Base-by-base conservation (phyloP, 2,888 invertebrate genomes). In the Empis stercorea region DNA sequence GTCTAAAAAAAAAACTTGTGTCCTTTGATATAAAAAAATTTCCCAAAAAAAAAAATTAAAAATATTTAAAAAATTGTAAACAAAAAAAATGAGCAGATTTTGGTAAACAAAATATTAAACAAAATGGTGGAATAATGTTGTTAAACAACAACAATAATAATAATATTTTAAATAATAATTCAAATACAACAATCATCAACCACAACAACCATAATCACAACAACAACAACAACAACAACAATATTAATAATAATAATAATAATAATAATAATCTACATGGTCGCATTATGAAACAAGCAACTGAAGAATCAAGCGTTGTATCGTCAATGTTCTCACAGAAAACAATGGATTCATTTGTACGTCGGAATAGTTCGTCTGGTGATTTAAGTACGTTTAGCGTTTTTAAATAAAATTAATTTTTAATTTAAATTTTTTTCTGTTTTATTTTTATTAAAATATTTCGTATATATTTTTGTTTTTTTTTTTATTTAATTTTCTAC, bases 341-440 rank as follows among this genome's bases (percentile, higher is more conserved):
- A 59, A 72, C 73, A 48, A 78, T 84, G 55, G 84, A 84, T 55
- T 38, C 37, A 38, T 82, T 80, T 65, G 79, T 80, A 34, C 66
- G 83, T 46, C 70, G 84, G 49, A 84, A 82, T 71, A 84, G 83
- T 70, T 40, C 40, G n/a, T 83, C 82, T 57, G 80, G 81, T 17
- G 84, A 84, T 65, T 74, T 83, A 53, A 80, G 80, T 80, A 70
- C 73, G 79, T 76, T 52, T n/a, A 27, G 23, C 9, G 20, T 20
- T 20, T 20, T 20, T 20, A 20, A 20, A 20, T 4, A 27, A 6
- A 27, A 27, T 27, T 27, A 27, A 6, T 27, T 27, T 27, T 27
- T 27, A 20, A 20, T 20, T 20, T 20, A 4, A 13, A 4, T 32
- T n/a, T n/a, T 32, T 32, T 32, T 32, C 32, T 32, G 4, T 32